These are phyloP conservation scores for Myotis vivesi DNA, from an alignment of 2,797 vertebrate genomes.

Conservation along the genomic window DNA sequence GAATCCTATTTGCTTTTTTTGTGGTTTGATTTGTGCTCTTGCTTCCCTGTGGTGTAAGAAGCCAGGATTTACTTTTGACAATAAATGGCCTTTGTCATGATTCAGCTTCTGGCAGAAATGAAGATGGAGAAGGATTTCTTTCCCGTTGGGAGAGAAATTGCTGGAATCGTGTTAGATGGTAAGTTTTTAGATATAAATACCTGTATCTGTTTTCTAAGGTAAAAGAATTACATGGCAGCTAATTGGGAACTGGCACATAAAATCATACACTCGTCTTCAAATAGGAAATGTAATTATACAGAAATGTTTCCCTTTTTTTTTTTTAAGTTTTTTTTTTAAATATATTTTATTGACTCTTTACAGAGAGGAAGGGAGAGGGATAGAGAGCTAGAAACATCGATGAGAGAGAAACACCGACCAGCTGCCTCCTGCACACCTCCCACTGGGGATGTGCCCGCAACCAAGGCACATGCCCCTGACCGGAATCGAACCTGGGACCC, in stretches of 20 bases:
- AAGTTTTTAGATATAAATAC: constrained; percentile 53
- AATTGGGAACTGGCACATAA: neutral
- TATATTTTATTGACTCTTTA: too few relatives aligned
- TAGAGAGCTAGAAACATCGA: too few relatives aligned
- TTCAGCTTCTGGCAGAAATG: constrained; percentile 90
- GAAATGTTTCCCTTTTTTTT: neutral
- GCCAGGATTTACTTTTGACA: neutral
- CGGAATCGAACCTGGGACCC: too few relatives aligned
- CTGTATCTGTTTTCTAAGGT: neutral
- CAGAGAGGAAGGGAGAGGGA: too few relatives aligned
- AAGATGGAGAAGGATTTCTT: constrained; percentile 88
- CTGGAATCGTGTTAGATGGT: constrained; percentile 94
- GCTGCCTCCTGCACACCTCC: too few relatives aligned
- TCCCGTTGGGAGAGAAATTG: constrained; percentile 94
- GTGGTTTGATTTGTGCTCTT: constrained; percentile 17
- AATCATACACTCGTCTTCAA: neutral
- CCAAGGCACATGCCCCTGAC: too few relatives aligned
- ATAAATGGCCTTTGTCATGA: constrained; percentile 57
- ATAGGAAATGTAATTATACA: constrained; percentile 10
- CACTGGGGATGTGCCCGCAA: too few relatives aligned
- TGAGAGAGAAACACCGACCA: too few relatives aligned
- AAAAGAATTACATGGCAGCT: neutral
- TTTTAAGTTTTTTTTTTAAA: too few relatives aligned
- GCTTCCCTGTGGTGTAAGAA: neutral
- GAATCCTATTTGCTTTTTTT: neutral